Evolutionary conservation across 2,797 vertebrate species (phyloP).

Genomic region (Ctenopoma kingsleyae): DNA sequence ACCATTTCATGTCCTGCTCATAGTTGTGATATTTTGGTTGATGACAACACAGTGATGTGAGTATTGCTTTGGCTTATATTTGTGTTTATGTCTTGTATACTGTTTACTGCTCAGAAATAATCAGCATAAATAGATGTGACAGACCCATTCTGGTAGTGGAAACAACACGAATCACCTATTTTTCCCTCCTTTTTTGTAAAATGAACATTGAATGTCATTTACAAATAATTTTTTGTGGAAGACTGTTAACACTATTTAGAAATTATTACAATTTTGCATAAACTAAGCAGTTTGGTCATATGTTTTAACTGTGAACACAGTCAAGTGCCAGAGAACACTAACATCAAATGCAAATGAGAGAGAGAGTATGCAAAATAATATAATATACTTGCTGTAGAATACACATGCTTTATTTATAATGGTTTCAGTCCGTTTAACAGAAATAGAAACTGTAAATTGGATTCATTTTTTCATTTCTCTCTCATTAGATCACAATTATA

Average conservation of each 20-base stretch:
- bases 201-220: neutral
- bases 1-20: conserved; percentile 99
- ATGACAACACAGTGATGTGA: conserved; percentile 99
- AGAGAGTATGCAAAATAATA: neutral
- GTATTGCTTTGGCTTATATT: conserved; percentile 73
- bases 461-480: neutral
- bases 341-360: too few relatives aligned
- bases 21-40: conserved; percentile 99
- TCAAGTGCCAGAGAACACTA: too few relatives aligned
- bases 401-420: neutral
- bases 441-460: neutral
- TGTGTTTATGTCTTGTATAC: conserved; percentile 13
- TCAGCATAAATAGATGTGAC: neutral
- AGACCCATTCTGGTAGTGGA: neutral
- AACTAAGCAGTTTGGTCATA: too few relatives aligned
- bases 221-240: neutral
- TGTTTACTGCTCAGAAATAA: neutral
- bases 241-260: too few relatives aligned
- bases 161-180: neutral
- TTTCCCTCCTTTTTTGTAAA: too few relatives aligned
- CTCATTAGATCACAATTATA: neutral
- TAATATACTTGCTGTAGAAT: neutral
- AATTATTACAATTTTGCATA: too few relatives aligned
- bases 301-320: too few relatives aligned
- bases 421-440: too few relatives aligned